Evolutionary conservation across 1,140 invertebrate genomes (phyloP).

Genomic region (Trissolcus basalis): DNA sequence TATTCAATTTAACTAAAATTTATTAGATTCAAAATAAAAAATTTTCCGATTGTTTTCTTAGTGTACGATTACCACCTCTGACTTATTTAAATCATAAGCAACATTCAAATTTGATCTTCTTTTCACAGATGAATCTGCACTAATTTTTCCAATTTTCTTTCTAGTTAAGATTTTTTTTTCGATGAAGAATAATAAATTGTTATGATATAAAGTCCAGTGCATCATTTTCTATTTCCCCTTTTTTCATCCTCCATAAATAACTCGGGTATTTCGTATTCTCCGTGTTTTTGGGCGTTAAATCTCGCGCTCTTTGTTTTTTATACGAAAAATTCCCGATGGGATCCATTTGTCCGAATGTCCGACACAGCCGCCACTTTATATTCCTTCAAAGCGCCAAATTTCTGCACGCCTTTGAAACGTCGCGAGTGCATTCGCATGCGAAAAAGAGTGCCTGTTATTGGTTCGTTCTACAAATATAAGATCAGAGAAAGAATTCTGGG

Average conservation of each 20-base stretch:
- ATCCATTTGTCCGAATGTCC: slow-evolving; percentile 45
- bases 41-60: too few species aligned
- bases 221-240: slow-evolving; percentile 28
- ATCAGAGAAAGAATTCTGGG: slow-evolving; percentile 12
- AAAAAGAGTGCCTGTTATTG: slow-evolving; percentile 34
- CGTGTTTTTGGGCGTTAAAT: slow-evolving; percentile 21
- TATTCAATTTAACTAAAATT: too few species aligned
- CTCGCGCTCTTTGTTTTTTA: slow-evolving; percentile 28
- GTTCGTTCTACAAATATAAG: slow-evolving; percentile 38
- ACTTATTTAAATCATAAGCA: too few species aligned
- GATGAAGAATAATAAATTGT: slow-evolving; percentile 29
- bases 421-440: slow-evolving; percentile 10
- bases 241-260: slow-evolving; percentile 33
- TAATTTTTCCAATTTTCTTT: too few species aligned
- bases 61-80: too few species aligned
- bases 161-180: neutral
- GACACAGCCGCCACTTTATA: slow-evolving; percentile 43
- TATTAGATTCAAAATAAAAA: too few species aligned
- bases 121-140: too few species aligned
- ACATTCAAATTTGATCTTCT: too few species aligned
- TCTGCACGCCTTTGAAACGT: slow-evolving; percentile 32
- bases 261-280: slow-evolving; percentile 39
- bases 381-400: slow-evolving; percentile 39
- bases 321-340: slow-evolving; percentile 33
- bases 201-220: slow-evolving; percentile 37